Conservation (phyloP, 1,140 invertebrate species). For the Anoplolepis gracilipes region DNA sequence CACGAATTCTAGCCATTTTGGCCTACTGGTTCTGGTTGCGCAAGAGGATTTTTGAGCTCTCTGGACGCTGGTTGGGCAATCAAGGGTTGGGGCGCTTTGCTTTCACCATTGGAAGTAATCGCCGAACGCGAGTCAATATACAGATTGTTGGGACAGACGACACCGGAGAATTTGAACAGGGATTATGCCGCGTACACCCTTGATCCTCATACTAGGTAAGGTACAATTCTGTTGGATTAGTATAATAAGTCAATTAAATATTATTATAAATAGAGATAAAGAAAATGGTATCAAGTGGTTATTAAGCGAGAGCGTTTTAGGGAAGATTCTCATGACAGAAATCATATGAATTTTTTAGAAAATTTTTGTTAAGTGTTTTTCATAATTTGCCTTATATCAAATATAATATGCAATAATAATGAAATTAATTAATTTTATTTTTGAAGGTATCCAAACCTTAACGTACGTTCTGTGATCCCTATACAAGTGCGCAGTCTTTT, state of each 20-base stretch:
- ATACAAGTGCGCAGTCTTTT: slow-evolving; percentile 88
- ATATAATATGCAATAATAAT: slow-evolving; percentile 7
- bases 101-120: slow-evolving; percentile 92
- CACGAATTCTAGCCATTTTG: slow-evolving; percentile 93
- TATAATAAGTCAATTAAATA: background rate
- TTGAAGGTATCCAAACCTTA: slow-evolving; percentile 86
- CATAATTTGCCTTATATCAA: background rate
- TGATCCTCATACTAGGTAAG: slow-evolving; percentile 93
- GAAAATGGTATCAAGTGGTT: no score
- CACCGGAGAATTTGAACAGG: slow-evolving; percentile 97
- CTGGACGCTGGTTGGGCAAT: slow-evolving; percentile 99
- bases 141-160: slow-evolving; percentile 96
- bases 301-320: no score
- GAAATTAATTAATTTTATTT: slow-evolving; percentile 19
- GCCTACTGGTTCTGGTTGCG: slow-evolving; percentile 99
- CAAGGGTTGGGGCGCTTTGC: slow-evolving; percentile 91
- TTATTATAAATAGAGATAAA: no score
- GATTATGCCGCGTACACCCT: slow-evolving; percentile 95
- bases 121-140: slow-evolving; percentile 98
- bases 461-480: slow-evolving; percentile 87
- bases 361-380: background rate
- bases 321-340: no score
- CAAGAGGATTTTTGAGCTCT: slow-evolving; percentile 97
- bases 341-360: background rate
- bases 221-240: background rate